These are phyloP conservation scores for Allophyes oxyacanthae DNA, from an alignment of 2,888 invertebrate species.

Conservation along the genomic window DNA sequence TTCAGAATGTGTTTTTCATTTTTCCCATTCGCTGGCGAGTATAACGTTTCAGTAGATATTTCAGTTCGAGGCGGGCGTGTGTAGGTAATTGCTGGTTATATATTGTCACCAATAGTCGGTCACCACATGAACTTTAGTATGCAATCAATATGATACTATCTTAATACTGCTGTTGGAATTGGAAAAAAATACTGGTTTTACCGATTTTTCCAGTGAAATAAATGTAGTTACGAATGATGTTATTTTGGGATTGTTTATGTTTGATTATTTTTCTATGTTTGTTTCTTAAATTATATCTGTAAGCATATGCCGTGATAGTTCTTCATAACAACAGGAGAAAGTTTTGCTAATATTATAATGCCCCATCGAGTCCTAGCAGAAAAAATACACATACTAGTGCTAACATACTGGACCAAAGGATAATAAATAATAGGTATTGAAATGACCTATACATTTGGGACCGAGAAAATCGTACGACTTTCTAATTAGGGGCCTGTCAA, in stretches of 20 bases:
- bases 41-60: constrained; percentile 4
- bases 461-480: background rate
- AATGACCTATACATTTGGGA: constrained; percentile 1
- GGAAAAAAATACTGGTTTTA: background rate
- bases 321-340: no score
- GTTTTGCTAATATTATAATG: no score
- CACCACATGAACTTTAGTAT: constrained; percentile 27
- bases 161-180: constrained; percentile 3
- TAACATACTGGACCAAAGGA: no score
- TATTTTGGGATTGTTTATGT: no score
- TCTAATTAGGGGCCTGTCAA: constrained; percentile 16
- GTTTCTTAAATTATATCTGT: no score
- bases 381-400: no score
- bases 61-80: background rate
- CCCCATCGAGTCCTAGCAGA: no score
- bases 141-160: constrained; percentile 43
- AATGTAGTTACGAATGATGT: no score
- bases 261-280: no score
- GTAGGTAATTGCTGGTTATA: constrained; percentile 28
- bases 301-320: no score
- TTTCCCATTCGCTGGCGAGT: constrained; percentile 1
- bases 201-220: constrained; percentile 3
- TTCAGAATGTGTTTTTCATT: constrained; percentile 7
- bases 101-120: constrained; percentile 25
- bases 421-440: no score